These are phyloP conservation scores for Leptodactylus fuscus DNA, from an alignment of 2,113 vertebrate genomes.

Conservation along the genomic window DNA sequence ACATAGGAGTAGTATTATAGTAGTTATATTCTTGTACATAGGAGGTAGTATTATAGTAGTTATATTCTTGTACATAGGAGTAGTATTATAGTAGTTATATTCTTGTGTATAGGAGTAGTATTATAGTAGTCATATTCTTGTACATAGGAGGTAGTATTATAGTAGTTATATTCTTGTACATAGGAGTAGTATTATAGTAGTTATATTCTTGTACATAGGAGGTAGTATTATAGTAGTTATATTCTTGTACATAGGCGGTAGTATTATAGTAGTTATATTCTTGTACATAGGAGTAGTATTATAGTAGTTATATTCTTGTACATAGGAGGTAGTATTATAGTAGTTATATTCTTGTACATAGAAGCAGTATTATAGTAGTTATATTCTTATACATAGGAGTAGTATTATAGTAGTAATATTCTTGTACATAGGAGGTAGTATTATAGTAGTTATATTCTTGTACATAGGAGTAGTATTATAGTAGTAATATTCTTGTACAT, in stretches of 20 bases:
- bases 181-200: no score
- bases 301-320: slow-evolving; percentile 2
- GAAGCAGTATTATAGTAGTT: no score
- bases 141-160: no score
- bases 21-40: slow-evolving; percentile 6
- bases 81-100: background rate
- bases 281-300: background rate
- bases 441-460: background rate
- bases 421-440: no score
- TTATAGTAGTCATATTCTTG: no score
- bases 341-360: no score
- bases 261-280: no score
- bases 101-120: no score
- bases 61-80: background rate
- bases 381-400: no score
- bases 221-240: background rate
- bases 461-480: background rate
- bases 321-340: background rate
- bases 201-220: background rate
- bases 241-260: background rate
- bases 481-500: background rate
- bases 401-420: no score
- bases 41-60: slow-evolving; percentile 8
- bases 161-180: no score
- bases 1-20: slow-evolving; percentile 1